Evolutionary conservation across 2,797 vertebrate species (phyloP), one percentile per base, ranked within the genome.

Genomic region (Halcyon badia): DNA sequence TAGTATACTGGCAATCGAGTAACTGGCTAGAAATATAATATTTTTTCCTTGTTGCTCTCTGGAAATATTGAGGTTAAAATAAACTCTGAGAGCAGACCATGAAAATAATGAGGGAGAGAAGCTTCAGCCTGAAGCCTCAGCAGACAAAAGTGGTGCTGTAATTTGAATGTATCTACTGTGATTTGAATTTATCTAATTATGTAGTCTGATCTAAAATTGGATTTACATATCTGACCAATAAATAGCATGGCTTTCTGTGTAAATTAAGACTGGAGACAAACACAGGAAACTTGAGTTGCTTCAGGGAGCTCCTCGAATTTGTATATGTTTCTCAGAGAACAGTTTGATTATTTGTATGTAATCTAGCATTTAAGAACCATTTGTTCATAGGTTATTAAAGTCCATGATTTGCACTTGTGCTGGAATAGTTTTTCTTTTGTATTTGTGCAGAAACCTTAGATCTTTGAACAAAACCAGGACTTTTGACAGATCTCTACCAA

Each of bases 51-150:
- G n/a, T 20, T 88, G n/a, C 46, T 91, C 73, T 86, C 83, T 87
- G 77, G 37, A 95, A 96, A 95, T 62, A 21, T 62, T 79, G 85
- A 86, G 62, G 60, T 87, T 95, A 79, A 83, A 79, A 72, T 90
- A 93, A 82, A 81, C 6, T 93, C 61, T 89, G 65, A 82, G 60
- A 82, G 18, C 11, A 87, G 66, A 80, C 51, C 19, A 17, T 13
- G 8, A 64, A 84, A 57, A 81, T 41, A 61, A 54, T 14, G 6
- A 3, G 15, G 9, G 3, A 66, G n/a, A 76, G 39, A 52, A 86
- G 4, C 64, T 89, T 22, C 31, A 60, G 26, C 31, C 52, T 75
- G 57, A 83, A 87, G 44, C n/a, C 20, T 90, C 58, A 88, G 56
- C 35, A 73, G 54, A 58, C 30, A 26, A 4, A 89, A 83, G 30